Evolutionary conservation across 1,140 invertebrate genomes (phyloP).

Genomic region (Palaemon carinicauda): DNA sequence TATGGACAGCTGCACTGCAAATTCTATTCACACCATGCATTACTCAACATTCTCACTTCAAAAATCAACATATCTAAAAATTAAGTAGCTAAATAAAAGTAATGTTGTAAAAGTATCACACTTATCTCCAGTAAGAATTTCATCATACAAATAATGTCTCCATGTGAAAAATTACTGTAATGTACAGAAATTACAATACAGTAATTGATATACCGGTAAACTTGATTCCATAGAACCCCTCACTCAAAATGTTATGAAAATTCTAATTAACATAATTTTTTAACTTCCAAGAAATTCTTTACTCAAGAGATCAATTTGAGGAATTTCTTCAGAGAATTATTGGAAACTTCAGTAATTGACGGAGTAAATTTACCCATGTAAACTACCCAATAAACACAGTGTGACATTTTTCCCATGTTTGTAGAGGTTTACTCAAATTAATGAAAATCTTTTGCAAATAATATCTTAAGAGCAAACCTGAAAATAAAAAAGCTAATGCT

Average conservation of each 20-base stretch:
- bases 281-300: too few relatives aligned
- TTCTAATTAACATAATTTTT: too few relatives aligned
- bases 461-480: neutral
- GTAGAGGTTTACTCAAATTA: constrained; percentile 12
- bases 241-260: too few relatives aligned
- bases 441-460: neutral
- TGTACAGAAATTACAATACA: neutral
- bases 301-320: too few relatives aligned
- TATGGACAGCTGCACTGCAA: constrained; percentile 29
- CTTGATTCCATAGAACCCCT: too few relatives aligned
- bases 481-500: constrained; percentile 35
- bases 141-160: neutral
- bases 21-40: constrained; percentile 5
- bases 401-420: constrained; percentile 24
- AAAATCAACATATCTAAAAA: constrained; percentile 17
- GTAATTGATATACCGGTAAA: neutral
- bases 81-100: neutral
- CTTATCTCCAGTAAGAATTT: constrained; percentile 42
- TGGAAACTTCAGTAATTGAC: too few relatives aligned
- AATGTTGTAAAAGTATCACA: constrained; percentile 41
- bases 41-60: constrained; percentile 1
- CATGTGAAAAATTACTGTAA: too few relatives aligned
- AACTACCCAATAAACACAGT: neutral
- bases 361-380: too few relatives aligned
- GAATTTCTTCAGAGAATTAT: too few relatives aligned